Conservation (phyloP, 2,888 invertebrate genomes). For the Drosophila vallismaia region DNA sequence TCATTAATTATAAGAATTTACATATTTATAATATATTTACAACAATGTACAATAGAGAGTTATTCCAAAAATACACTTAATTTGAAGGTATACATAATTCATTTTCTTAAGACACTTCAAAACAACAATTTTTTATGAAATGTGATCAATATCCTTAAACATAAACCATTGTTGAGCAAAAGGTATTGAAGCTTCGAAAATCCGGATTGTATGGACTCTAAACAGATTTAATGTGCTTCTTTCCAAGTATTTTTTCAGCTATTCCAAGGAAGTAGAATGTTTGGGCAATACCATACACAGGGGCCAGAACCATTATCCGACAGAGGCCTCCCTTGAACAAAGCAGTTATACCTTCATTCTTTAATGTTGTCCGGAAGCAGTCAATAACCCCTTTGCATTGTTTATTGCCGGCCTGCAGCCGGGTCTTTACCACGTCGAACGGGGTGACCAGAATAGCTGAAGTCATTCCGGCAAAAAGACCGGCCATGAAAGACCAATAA, state of each 20-base stretch:
- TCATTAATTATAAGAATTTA: too few relatives aligned
- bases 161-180: too few relatives aligned
- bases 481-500: conserved; percentile 96
- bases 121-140: too few relatives aligned
- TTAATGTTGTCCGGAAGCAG: conserved; percentile 91
- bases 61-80: too few relatives aligned
- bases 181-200: not conserved
- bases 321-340: conserved; percentile 99
- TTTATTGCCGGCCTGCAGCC: conserved; percentile 95
- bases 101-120: too few relatives aligned
- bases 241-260: conserved; percentile 89
- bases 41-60: too few relatives aligned
- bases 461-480: conserved; percentile 92
- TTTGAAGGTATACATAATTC: too few relatives aligned
- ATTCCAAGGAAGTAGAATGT: conserved; percentile 98
- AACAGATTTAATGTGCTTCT: not conserved
- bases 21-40: too few relatives aligned
- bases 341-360: conserved; percentile 94
- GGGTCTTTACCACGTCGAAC: conserved; percentile 98
- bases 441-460: conserved; percentile 95
- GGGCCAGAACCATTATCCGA: conserved; percentile 98
- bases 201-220: not conserved
- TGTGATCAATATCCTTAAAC: too few relatives aligned
- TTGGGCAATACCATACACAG: conserved; percentile 98
- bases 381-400: conserved; percentile 93